Evolutionary conservation across 1,140 invertebrate genomes (phyloP).

Genomic region (Papilio xuthus): DNA sequence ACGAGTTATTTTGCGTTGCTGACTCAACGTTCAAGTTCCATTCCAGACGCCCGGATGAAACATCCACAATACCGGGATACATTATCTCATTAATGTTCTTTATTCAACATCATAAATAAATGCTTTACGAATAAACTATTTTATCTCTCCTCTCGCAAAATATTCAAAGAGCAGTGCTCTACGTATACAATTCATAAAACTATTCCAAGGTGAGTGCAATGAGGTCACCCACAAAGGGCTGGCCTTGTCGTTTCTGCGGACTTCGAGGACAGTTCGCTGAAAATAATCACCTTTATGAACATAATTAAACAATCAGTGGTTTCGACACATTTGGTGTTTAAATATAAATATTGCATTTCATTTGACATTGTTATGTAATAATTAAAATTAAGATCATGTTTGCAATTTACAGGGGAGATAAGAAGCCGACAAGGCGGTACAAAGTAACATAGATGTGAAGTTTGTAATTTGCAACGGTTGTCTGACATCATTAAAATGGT

Average conservation of each 20-base stretch:
- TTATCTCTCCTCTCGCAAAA: slow-evolving; percentile 55
- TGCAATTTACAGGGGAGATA: slow-evolving; percentile 13
- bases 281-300: slow-evolving; percentile 47
- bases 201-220: slow-evolving; percentile 77
- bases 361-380: background rate
- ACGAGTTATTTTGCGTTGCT: slow-evolving; percentile 69
- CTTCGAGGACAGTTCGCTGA: slow-evolving; percentile 59
- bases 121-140: background rate
- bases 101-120: slow-evolving; percentile 25
- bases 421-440: slow-evolving; percentile 28
- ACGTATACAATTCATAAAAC: slow-evolving; percentile 73
- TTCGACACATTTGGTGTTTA: background rate
- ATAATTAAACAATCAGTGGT: background rate
- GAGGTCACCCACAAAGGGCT: slow-evolving; percentile 76
- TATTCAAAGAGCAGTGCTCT: slow-evolving; percentile 63
- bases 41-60: slow-evolving; percentile 49
- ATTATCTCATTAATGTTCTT: slow-evolving; percentile 50
- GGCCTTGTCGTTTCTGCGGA: slow-evolving; percentile 71
- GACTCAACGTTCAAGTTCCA: slow-evolving; percentile 51
- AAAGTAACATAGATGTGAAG: slow-evolving; percentile 42
- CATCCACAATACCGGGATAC: slow-evolving; percentile 31
- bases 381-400: slow-evolving; percentile 16
- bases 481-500: slow-evolving; percentile 75
- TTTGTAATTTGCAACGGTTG: slow-evolving; percentile 63
- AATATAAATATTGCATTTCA: background rate